These are phyloP conservation scores for Dysdera silvatica DNA, from an alignment of 1,140 invertebrate genomes.

Conservation along the genomic window DNA sequence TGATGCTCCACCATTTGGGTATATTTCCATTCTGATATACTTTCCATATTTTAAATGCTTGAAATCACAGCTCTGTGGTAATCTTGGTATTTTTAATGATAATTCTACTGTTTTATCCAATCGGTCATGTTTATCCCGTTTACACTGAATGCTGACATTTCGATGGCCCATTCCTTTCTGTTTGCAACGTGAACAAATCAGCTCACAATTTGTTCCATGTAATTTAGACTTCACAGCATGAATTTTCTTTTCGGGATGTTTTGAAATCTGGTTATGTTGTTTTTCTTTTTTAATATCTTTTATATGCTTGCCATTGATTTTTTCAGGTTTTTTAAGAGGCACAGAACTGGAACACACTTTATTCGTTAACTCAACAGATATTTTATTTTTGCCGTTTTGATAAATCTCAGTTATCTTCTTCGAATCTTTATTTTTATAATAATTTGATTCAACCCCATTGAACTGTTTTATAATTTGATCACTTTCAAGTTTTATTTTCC, in stretches of 20 bases:
- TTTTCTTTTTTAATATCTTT: background rate
- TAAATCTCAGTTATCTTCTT: no score
- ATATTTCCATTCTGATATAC: constrained; percentile 78
- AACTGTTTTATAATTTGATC: no score
- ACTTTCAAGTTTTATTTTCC: no score
- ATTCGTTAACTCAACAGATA: background rate
- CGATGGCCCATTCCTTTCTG: constrained; percentile 17
- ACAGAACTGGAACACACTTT: background rate
- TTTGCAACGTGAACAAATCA: constrained; percentile 11
- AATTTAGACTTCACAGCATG: no score
- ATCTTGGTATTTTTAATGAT: constrained; percentile 32
- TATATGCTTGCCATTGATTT: background rate
- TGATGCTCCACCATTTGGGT: constrained; percentile 90
- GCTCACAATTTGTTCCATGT: background rate
- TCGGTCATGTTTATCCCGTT: constrained; percentile 30
- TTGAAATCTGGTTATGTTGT: background rate
- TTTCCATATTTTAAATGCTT: constrained; percentile 59
- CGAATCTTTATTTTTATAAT: no score
- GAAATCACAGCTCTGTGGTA: constrained; percentile 31
- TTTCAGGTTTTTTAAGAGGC: background rate
- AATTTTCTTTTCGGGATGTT: no score
- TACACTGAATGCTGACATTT: constrained; percentile 37
- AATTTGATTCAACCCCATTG: no score
- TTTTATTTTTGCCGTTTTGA: no score
- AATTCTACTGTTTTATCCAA: constrained; percentile 20